phyloP scores from a whole-genome alignment of 2,113 vertebrate genomes.

The Melanostigma gelatinosum region DNA sequence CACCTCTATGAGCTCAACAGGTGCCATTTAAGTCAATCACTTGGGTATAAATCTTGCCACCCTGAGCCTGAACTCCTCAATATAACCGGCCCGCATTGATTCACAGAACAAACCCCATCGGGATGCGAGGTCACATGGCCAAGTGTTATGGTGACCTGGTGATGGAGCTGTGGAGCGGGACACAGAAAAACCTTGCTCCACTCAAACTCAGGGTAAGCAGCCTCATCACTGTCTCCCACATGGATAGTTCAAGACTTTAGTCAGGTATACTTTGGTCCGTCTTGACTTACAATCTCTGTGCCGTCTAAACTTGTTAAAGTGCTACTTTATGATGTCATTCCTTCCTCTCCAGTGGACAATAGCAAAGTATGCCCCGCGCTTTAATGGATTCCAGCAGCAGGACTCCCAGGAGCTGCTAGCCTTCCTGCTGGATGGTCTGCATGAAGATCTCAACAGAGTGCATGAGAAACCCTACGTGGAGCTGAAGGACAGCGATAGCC shows the following conservation, averaged over 20 bases:
- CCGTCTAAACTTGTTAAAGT: background rate
- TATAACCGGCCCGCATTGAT: background rate
- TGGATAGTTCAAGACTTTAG: background rate
- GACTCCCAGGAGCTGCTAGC: slow-evolving; percentile 98
- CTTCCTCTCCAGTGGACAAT: slow-evolving; percentile 91
- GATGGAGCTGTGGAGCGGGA: slow-evolving; percentile 98
- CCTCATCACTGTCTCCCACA: too few species aligned
- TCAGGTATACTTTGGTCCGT: background rate
- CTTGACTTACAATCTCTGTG: background rate
- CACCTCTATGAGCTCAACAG: slow-evolving; percentile 99
- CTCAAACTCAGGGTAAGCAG: slow-evolving; percentile 92
- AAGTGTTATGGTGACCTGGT: slow-evolving; percentile 99
- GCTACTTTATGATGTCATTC: background rate
- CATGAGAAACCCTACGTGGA: slow-evolving; percentile 98
- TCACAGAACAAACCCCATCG: slow-evolving; percentile 95
- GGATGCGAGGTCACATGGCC: slow-evolving; percentile 99
- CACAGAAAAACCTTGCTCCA: slow-evolving; percentile 97
- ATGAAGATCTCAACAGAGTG: slow-evolving; percentile 97
- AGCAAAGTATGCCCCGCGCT: slow-evolving; percentile 97
- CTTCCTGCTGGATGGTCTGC: slow-evolving; percentile 97
- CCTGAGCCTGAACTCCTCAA: accelerated
- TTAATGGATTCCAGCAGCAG: slow-evolving; percentile 99
- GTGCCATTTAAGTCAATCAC: slow-evolving; percentile 61
- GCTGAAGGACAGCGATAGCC: slow-evolving; percentile 95
- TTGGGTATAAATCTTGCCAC: background rate